Conservation (phyloP, 2,113 vertebrate genomes). For the Ranitomeya variabilis region DNA sequence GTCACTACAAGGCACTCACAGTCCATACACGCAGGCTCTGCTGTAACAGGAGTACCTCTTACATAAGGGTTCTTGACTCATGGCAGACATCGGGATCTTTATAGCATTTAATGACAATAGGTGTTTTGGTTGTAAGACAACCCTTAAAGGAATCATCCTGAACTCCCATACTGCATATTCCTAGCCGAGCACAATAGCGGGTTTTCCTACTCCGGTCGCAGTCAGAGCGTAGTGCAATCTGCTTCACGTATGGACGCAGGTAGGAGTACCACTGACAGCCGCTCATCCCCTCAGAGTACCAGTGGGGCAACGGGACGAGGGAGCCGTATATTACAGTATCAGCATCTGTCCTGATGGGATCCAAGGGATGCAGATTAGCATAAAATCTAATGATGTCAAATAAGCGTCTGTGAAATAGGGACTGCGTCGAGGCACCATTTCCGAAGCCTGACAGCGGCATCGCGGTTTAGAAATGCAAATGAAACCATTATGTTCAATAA, state of each 20-base stretch:
- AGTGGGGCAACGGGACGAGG: constrained; percentile 4
- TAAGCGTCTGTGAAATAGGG: constrained; percentile 84
- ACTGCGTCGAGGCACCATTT: constrained; percentile 81
- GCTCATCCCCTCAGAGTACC: neutral
- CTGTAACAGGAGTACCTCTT: too few relatives aligned
- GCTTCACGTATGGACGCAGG: neutral
- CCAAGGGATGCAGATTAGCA: constrained; percentile 80
- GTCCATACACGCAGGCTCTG: too few relatives aligned
- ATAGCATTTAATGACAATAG: too few relatives aligned
- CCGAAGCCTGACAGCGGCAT: constrained; percentile 82
- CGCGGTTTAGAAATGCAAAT: constrained; percentile 87
- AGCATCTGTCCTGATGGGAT: constrained; percentile 85
- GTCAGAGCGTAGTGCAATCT: neutral
- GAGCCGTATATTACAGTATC: constrained; percentile 61
- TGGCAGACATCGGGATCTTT: too few relatives aligned
- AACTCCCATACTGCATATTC: neutral
- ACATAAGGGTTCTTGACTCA: too few relatives aligned
- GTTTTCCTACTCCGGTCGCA: neutral
- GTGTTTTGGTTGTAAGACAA: too few relatives aligned
- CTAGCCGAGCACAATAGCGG: neutral
- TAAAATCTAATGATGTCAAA: constrained; percentile 86
- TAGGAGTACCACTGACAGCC: neutral
- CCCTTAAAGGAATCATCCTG: too few relatives aligned
- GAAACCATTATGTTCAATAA: constrained; percentile 88
- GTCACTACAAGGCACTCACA: too few relatives aligned